Percentiles rank a stretch among this genome's conserved stretches.
phyloP scores from a whole-genome alignment of 2,888 invertebrate genomes.

The Cabera pusaria region DNA sequence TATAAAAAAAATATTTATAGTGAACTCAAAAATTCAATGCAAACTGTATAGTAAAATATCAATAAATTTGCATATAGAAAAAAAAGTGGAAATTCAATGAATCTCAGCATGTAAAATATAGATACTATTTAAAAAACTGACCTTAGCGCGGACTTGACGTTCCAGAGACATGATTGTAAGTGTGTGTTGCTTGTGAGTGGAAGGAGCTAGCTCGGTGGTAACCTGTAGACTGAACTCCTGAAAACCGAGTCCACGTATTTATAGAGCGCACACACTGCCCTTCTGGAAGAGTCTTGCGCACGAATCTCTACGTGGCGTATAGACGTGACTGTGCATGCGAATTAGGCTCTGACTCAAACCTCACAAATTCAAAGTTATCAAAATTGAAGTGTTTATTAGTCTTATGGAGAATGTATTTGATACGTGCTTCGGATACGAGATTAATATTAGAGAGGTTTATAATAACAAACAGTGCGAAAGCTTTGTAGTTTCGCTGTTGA shows the following conservation, averaged over 20 bases:
- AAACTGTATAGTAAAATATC: no score
- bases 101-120: no score
- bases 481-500: no score
- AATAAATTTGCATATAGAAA: no score
- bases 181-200: conserved; percentile 51
- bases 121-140: conserved; percentile 72
- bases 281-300: conserved; percentile 74
- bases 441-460: no score
- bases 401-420: conserved; percentile 8
- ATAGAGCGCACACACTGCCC: conserved; percentile 72
- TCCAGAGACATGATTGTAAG: conserved; percentile 91
- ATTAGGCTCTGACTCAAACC: conserved; percentile 30
- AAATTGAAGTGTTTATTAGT: conserved; percentile 25
- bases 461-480: no score
- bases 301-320: no score
- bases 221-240: conserved; percentile 80
- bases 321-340: conserved; percentile 24
- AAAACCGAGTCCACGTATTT: conserved; percentile 71
- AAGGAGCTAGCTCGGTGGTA: conserved; percentile 58
- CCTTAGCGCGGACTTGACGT: conserved; percentile 96
- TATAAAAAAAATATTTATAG: no score
- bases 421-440: no score
- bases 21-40: no score
- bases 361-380: conserved; percentile 20
- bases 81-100: no score